Evolutionary conservation across 2,797 vertebrate genomes (phyloP).

Genomic region (Sebastes diploproa): DNA sequence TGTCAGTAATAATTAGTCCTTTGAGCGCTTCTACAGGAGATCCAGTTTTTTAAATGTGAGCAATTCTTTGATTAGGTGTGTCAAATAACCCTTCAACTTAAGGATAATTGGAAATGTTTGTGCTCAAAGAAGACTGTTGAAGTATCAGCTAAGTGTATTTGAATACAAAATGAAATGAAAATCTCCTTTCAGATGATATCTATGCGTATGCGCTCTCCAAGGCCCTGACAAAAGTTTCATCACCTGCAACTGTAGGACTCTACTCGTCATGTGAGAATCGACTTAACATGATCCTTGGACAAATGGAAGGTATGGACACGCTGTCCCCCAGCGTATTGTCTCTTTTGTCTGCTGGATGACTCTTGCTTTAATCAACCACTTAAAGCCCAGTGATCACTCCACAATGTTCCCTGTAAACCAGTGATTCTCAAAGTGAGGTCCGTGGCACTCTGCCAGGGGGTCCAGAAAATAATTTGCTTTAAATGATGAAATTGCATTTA

Average conservation of each 20-base stretch:
- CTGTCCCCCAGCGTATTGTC: not conserved
- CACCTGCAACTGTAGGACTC: conserved; percentile 90
- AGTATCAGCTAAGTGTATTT: not conserved
- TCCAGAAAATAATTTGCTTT: no score
- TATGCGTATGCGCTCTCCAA: conserved; percentile 89
- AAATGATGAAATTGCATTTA: no score
- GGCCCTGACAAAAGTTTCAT: conserved; percentile 85
- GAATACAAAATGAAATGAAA: not conserved
- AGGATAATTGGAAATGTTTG: not conserved
- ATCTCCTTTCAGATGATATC: conserved; percentile 78
- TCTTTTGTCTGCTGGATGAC: not conserved
- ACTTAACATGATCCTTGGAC: conserved; percentile 76
- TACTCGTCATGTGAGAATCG: conserved; percentile 89
- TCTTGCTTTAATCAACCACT: not conserved
- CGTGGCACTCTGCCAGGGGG: no score
- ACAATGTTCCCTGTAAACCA: not conserved
- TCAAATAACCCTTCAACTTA: not conserved
- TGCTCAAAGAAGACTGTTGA: not conserved
- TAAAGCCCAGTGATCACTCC: not conserved
- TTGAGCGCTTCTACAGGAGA: not conserved
- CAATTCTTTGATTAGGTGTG: not conserved
- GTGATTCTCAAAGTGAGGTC: no score
- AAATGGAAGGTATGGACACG: conserved; percentile 71
- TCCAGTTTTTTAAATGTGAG: not conserved
- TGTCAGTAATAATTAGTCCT: not conserved